phyloP scores from a whole-genome alignment of 2,888 invertebrate genomes.

The Pterostichus madidus region DNA sequence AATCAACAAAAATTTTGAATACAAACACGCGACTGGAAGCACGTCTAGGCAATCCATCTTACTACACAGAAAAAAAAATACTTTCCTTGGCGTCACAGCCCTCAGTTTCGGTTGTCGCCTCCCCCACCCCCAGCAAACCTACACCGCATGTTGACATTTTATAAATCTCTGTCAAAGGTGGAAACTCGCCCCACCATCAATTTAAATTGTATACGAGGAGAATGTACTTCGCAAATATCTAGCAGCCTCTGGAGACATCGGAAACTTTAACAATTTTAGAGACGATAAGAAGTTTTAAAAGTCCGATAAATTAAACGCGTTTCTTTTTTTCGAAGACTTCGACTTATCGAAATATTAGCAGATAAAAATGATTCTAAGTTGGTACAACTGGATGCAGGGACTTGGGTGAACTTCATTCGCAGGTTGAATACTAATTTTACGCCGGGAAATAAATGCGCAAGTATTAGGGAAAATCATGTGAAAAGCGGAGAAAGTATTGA shows the following conservation, averaged over 20 bases:
- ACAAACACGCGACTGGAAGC: slow-evolving; percentile 12
- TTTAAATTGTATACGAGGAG: slow-evolving; percentile 45
- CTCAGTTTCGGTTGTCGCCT: slow-evolving; percentile 27
- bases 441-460: not conserved
- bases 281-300: slow-evolving; percentile 58
- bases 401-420: not conserved
- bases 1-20: slow-evolving; percentile 44
- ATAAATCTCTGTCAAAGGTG: slow-evolving; percentile 61
- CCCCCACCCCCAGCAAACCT: not conserved
- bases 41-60: slow-evolving; percentile 45
- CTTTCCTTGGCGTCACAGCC: not conserved
- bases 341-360: slow-evolving; percentile 58
- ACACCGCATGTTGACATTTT: slow-evolving; percentile 57
- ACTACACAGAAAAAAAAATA: not conserved
- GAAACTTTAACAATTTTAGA: slow-evolving; percentile 61
- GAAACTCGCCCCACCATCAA: slow-evolving; percentile 34
- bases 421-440: not conserved
- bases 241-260: slow-evolving; percentile 8
- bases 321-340: slow-evolving; percentile 1
- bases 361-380: slow-evolving; percentile 47
- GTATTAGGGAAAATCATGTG: not conserved
- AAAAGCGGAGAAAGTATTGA: no score
- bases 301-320: slow-evolving; percentile 56
- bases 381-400: not conserved
- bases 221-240: slow-evolving; percentile 1